phyloP scores from a whole-genome alignment of 2,113 vertebrate genomes.

The Ctenodactylus gundi region DNA sequence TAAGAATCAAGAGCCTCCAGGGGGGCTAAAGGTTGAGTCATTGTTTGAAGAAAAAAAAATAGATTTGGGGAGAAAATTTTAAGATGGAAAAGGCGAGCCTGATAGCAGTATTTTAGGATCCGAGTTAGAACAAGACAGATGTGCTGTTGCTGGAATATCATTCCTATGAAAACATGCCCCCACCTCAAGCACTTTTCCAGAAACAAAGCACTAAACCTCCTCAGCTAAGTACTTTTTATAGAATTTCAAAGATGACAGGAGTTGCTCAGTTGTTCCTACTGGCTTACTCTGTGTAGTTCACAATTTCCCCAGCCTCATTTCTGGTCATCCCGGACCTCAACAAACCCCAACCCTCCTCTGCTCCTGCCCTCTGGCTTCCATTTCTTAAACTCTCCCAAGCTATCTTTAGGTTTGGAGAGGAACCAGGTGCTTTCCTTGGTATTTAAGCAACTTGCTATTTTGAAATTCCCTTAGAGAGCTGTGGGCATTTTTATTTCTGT shows the following conservation, averaged over 20 bases:
- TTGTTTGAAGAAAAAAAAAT: neutral
- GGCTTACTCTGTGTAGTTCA: neutral
- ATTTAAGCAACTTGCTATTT: conserved; percentile 77
- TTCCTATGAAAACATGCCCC: neutral
- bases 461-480: conserved; percentile 73
- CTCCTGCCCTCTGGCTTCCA: neutral
- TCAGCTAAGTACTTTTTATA: neutral
- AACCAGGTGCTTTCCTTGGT: conserved; percentile 73
- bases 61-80: conserved; percentile 33
- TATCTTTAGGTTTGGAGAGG: conserved; percentile 66
- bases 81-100: neutral
- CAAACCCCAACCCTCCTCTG: neutral
- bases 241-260: neutral
- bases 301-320: neutral
- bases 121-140: conserved; percentile 31
- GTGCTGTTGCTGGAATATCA: neutral
- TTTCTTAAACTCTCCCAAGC: neutral
- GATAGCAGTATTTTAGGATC: conserved; percentile 34
- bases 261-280: neutral
- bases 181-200: neutral
- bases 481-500: conserved; percentile 76
- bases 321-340: neutral
- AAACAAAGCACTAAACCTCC: conserved; percentile 12
- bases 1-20: conserved; percentile 42
- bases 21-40: conserved; percentile 54